These are phyloP conservation scores for Ophioninae sp. DNA, from an alignment of 2,888 invertebrate genomes.

Conservation along the genomic window DNA sequence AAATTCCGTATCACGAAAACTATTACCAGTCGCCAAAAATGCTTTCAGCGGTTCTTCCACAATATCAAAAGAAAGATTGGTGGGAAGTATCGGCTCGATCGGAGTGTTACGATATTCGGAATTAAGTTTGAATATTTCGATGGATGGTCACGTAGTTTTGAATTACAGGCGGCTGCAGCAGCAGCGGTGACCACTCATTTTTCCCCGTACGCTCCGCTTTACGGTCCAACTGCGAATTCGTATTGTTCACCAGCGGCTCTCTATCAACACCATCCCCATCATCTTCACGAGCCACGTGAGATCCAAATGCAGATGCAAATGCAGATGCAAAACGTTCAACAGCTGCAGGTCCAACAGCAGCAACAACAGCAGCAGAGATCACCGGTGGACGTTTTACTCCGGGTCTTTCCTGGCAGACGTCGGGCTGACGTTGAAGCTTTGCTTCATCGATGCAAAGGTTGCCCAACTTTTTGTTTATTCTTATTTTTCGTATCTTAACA, in stretches of 20 bases:
- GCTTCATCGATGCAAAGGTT: constrained; percentile 89
- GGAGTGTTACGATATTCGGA: not conserved
- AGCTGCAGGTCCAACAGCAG: constrained; percentile 74
- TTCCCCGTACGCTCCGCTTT: constrained; percentile 77
- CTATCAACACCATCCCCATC: constrained; percentile 74
- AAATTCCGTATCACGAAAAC: no score
- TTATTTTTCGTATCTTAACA: not conserved
- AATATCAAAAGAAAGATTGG: no score
- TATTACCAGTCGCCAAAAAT: no score
- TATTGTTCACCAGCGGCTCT: constrained; percentile 76
- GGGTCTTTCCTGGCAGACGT: constrained; percentile 94
- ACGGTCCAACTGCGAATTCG: constrained; percentile 78
- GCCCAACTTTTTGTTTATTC: constrained; percentile 59
- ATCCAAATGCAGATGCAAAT: constrained; percentile 79
- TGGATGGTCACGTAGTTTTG: constrained; percentile 14
- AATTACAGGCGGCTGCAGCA: constrained; percentile 71
- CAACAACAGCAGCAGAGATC: constrained; percentile 82
- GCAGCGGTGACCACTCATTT: constrained; percentile 77
- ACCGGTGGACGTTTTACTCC: constrained; percentile 92
- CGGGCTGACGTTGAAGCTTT: constrained; percentile 93
- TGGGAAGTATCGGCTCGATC: not conserved
- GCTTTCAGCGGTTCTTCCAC: no score
- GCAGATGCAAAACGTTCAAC: constrained; percentile 77
- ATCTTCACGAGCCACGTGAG: constrained; percentile 75
- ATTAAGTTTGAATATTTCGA: not conserved